Evolutionary conservation across 2,888 invertebrate species (phyloP), one percentile per base, ranked within the genome.

Genomic region (Limnephilus lunatus): DNA sequence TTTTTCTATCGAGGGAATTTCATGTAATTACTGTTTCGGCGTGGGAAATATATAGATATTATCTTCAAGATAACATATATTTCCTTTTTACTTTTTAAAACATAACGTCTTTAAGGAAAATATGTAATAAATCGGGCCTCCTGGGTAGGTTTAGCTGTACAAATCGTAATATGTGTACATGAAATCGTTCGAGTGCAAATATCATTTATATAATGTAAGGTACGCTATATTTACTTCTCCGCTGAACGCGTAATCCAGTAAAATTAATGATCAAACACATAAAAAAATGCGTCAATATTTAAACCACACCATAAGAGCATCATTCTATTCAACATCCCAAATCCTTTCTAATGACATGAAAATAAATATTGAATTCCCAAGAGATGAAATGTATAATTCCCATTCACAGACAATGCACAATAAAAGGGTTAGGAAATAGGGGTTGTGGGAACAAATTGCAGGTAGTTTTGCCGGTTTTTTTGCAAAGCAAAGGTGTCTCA

Each of bases 321-420:
- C 68, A 68, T 68, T 68, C 44, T 89, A 89, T 89, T 89, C 89
- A 89, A 68, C 68, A 68, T 68, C 80, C 68, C n/a, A 92, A 91
- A 82, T 91, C 88, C 91, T n/a, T 91, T 87, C 85, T 92, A 91
- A 92, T 92, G 92, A 89, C 87, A 85, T 80, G 86, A 92, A 92
- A 92, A 91, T 92, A 92, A 92, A 92, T 91, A 92, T 90, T 87
- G 81, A 81, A 91, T 90, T 53, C 86, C 89, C 85, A 31, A 82
- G 53, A 91, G 91, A 68, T 89, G 85, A 91, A 53, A 85, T 68
- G 25, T 68, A 68, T 89, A 89, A 92, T 68, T 89, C 91, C 92
- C 80, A 89, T 92, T 92, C 92, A 92, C 44, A 39, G 86, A 44
- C 44, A 44, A 32, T 25, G 19, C 35, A 35, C 35, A 53, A 87